Evolutionary conservation across 2,888 invertebrate genomes (phyloP), one percentile per base, ranked within the genome.

Genomic region (Eristalis pertinax): DNA sequence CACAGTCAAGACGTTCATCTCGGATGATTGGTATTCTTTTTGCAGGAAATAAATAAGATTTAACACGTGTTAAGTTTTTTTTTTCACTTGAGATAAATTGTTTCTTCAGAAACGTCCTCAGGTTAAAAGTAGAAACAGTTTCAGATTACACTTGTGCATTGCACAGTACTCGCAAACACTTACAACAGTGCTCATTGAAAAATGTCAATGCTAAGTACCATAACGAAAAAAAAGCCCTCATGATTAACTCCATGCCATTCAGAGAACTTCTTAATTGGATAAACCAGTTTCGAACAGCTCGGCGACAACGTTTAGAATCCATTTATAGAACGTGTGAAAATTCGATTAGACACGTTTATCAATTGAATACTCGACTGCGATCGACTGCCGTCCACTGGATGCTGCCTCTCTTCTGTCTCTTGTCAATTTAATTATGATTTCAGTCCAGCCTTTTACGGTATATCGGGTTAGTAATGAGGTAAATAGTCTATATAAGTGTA

Each of bases 291-390:
- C 8, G 19, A 26, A 56, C 43, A 50, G n/a, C 62, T 24, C 1
- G 60, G 32, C 22, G n/a, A 22, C n/a, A 74, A 22, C 60, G 64
- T 11, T 24, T 32, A 63, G 64, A 41, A 32, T 60, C 22, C 69
- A 58, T 69, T 70, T 69, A 58, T 41, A 70, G 81, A 76, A 82
- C 70, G 70, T 82, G 82, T 82, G 82, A 82, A 82, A 82, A 76
- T 72, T 76, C 75, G 70, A 82, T 82, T 82, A 82, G 76, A 64
- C 41, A 32, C 58, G 64, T 43, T 65, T 60, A 63, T 65, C 70
- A 82, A 82, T 82, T 76, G 65, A 70, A 76, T 65, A 38, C 32
- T 32, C 65, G 70, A 8, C 50, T 50, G 58, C 8, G 41, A 70
- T 76, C 65, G 82, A 26, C 70, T 50, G 19, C 50, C 50, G 19